Evolutionary conservation across 2,113 vertebrate species (phyloP).

Genomic region (Nyctibius bracteatus): DNA sequence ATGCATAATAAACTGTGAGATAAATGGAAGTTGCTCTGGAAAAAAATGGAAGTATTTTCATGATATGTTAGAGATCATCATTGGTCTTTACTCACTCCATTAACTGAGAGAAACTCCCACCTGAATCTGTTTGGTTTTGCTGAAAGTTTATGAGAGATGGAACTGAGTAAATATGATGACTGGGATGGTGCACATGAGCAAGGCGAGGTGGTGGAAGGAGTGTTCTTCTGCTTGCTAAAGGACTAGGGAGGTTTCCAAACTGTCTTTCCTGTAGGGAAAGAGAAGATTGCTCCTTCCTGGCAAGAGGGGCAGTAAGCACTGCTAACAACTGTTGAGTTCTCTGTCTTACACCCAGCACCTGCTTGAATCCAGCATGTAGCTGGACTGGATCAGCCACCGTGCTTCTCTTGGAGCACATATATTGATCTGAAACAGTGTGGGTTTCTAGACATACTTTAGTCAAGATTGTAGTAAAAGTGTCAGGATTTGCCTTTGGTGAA

Average conservation of each 20-base stretch:
- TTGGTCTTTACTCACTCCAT: background rate
- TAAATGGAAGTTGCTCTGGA: background rate
- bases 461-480: background rate
- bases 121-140: background rate
- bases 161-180: background rate
- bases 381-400: background rate
- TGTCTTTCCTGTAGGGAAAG: background rate
- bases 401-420: background rate
- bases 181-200: background rate
- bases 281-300: background rate
- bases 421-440: background rate
- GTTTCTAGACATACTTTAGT: background rate
- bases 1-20: background rate
- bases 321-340: background rate
- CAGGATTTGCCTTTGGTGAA: background rate
- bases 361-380: background rate
- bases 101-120: background rate
- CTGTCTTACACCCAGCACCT: background rate
- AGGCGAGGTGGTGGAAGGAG: background rate
- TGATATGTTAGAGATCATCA: background rate
- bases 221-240: background rate
- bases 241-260: background rate
- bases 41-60: background rate
- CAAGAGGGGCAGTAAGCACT: background rate
- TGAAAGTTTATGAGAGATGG: background rate